Base-by-base conservation (phyloP, 2,113 vertebrate species). In the Megaceryle maxima region DNA sequence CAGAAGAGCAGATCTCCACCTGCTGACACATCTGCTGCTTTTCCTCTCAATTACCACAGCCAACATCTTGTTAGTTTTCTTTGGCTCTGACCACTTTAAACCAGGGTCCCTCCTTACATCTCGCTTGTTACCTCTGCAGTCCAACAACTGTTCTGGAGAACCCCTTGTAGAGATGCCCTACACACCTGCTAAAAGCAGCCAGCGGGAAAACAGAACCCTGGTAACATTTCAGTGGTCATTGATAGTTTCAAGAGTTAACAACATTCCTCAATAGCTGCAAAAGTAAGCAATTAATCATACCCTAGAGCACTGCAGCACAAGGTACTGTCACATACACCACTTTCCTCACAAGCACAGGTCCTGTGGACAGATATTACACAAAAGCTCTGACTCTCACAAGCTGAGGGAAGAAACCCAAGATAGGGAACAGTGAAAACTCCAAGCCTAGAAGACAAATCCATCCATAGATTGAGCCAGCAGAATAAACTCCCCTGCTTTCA, bases 111-210 rank as follows among this genome's bases (percentile, higher is more conserved):
- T 73, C 41, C 41, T 81, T 19, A 6, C 2, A 11, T 19, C 13
- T 39, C 22, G 1, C 64, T 86, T 55, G 19, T 28, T 66, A 18
- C 44, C 37, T 31, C 72, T 55, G 53, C 41, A 37, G 56, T 11
- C 31, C 31, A 67, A 11, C 22, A 53, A 8, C 46, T 16, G 48
- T 25, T 31, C 53, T 46, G 43, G 20, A 39, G 41, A 55, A 59
- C 0, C 1, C 15, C 21, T 31, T 31, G 20, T 2, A 41, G 33
- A 39, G 13, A 4, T 1, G 4, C 33, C 2, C 1, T 6, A 10
- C 13, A 17, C 15, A 5, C 8, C 53, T 94, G 48, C 59, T 41
- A 35, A 50, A 56, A 48, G 67, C 48, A 75, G 6, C 9, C 25
- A 41, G 39, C 18, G 69, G 69, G 33, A 41, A 48, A 81, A 33